Base-by-base conservation (phyloP, 2,888 invertebrate species). In the Zootermopsis nevadensis region DNA sequence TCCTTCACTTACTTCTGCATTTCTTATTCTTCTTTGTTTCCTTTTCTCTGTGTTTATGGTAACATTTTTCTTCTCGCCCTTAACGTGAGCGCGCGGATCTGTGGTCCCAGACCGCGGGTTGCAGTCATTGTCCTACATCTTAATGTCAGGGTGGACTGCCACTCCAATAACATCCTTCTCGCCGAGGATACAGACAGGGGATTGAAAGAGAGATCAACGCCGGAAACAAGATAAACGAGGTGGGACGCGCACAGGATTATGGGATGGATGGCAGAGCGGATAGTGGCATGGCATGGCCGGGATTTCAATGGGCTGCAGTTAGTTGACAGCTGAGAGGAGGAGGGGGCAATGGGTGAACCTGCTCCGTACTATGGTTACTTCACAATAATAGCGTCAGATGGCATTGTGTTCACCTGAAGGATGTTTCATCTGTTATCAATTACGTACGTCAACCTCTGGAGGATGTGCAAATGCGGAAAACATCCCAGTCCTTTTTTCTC, bases 171-270 rank as follows among this genome's bases (percentile, higher is more conserved):
- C 33, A 79, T 31, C 79, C 79, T 66, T 60, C 79, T 15, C 27
- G 79, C 33, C 74, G 35, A 22, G 35, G 74, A 74, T 79, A 66
- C 12, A 79, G 60, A 66, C 79, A 48, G 66, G 66, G 79, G 66
- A 31, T 48, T 72, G 81, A 72, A 81, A 67, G 82, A 67, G 77
- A 82, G 82, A 82, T 82, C 82, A 82, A 77, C 82, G 82, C 77
- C 82, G 82, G 82, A 82, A 82, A 82, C 82, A 77, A 82, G 82
- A 82, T 82, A 82, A 82, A 82, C 82, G 82, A 82, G 67, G 77
- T 55, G 77, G 82, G 77, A 77, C 77, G 77, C 82, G 77, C 80
- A 81, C 60, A 77, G 83, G 83, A 83, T 81, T 81, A 84, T 80
- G 83, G 81, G 67, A 55, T 67, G 81, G 55, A 81, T 81, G 72